Evolutionary conservation across 2,113 vertebrate species (phyloP), one percentile per base, ranked within the genome.

Genomic region (Centropus bengalensis): DNA sequence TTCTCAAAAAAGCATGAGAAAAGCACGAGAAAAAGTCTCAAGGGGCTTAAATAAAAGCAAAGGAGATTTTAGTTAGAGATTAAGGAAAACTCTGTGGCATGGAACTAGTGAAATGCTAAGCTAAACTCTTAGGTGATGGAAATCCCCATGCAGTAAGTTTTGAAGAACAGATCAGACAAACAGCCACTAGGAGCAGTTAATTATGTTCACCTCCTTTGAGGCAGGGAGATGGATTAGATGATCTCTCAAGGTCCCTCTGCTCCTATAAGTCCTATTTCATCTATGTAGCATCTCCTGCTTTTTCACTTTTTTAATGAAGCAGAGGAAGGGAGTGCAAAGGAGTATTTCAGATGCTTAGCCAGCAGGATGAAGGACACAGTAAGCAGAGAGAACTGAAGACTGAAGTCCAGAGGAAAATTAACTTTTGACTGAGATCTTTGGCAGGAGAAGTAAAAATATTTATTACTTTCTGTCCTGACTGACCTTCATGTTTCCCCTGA

Each of bases 111-210:
- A 92, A 95, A 88, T 0, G 6, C 62, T 71, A 77, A 71, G 45
- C 88, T 96, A 83, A 95, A 94, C 73, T 94, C 86, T 45, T 20
- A 51, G 64, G 76, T 90, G 88, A 71, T 67, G 47, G 78, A 96
- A 96, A 96, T 94, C 92, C 92, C 88, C 56, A 20, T n/a, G 86
- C 83, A 88, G 73, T 5, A 84, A 67, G 56, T 75, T 92, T 75
- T 75, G 94, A 91, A 94, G 94, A 95, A 75, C 60, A 94, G 95
- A 93, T 86, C 92, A 91, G 94, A 26, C 79, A 86, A 86, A 0
- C 73, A 94, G 93, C 40, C 93, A 71, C 75, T 19, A 90, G 91
- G 86, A 95, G 56, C 92, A 93, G 76, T 94, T 96, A 96, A 96
- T 96, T 96, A 96, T 38, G 60, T 92, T 95, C 86, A 60, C 73